These are phyloP conservation scores for Pseudochirops corinnae DNA, from an alignment of 2,797 vertebrate genomes.

Conservation along the genomic window DNA sequence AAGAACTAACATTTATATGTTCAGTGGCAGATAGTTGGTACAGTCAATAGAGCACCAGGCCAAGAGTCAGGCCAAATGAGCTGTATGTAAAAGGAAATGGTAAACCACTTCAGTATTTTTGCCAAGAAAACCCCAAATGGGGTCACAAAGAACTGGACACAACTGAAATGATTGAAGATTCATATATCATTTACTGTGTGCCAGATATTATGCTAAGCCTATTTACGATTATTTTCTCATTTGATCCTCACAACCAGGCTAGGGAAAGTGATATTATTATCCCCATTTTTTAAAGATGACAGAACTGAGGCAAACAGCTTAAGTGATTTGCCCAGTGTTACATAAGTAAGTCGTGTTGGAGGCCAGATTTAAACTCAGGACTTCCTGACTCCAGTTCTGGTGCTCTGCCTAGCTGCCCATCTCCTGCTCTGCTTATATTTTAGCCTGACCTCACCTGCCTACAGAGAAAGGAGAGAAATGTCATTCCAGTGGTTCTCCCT, in stretches of 20 bases:
- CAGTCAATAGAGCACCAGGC: neutral
- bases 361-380: neutral
- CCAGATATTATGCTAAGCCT: neutral
- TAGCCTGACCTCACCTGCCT: neutral
- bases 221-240: neutral
- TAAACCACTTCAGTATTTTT: neutral
- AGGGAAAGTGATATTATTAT: neutral
- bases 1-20: neutral
- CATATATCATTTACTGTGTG: no score
- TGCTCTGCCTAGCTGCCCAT: neutral
- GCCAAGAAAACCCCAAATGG: neutral
- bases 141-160: neutral
- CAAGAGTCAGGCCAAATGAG: neutral
- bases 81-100: no score
- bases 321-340: neutral
- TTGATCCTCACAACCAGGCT: neutral
- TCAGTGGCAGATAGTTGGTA: neutral
- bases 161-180: neutral
- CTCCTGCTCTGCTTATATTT: neutral
- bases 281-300: neutral
- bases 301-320: neutral
- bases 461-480: neutral
- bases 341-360: neutral
- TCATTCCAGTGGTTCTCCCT: neutral
- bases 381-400: neutral